Percentiles rank a stretch among this genome's conserved stretches.
These are phyloP conservation scores for Philhelius pedissequus DNA, from an alignment of 2,888 invertebrate genomes.

Conservation along the genomic window DNA sequence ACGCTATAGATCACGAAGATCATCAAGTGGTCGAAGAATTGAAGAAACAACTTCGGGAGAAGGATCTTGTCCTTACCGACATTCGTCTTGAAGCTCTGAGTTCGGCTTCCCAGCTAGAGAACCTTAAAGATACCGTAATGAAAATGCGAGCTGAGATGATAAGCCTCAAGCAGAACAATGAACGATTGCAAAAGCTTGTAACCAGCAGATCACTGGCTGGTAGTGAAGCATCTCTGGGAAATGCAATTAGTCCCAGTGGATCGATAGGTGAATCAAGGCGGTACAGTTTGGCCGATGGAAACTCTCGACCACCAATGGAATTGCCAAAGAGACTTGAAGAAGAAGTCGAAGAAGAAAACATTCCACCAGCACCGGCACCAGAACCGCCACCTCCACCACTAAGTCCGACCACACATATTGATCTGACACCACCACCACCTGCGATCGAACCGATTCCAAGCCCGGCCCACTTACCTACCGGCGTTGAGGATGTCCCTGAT, in stretches of 20 bases:
- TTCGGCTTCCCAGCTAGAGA: conserved; percentile 98
- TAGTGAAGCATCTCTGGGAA: conserved; percentile 82
- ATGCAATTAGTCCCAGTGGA: conserved; percentile 78
- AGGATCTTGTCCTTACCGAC: conserved; percentile 97
- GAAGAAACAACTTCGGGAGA: conserved; percentile 95
- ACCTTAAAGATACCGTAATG: conserved; percentile 96
- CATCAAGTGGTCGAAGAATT: conserved; percentile 86
- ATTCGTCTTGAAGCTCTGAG: conserved; percentile 97
- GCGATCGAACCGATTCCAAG: conserved; percentile 75
- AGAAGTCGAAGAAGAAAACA: conserved; percentile 78
- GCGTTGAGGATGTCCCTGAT: conserved; percentile 83
- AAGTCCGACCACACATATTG: conserved; percentile 77
- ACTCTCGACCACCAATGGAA: conserved; percentile 78
- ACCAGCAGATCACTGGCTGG: conserved; percentile 83
- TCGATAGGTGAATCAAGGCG: conserved; percentile 81
- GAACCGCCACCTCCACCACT: conserved; percentile 77
- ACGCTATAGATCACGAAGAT: conserved; percentile 78
- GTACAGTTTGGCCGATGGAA: conserved; percentile 82
- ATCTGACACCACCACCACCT: conserved; percentile 78
- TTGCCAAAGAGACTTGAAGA: conserved; percentile 77
- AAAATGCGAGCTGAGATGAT: conserved; percentile 98
- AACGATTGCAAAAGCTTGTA: conserved; percentile 93
- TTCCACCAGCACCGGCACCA: conserved; percentile 78
- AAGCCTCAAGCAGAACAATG: conserved; percentile 97
- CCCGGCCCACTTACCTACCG: conserved; percentile 76